These are phyloP conservation scores for Leptoclinus maculatus DNA, from an alignment of 2,797 vertebrate species.

Conservation along the genomic window DNA sequence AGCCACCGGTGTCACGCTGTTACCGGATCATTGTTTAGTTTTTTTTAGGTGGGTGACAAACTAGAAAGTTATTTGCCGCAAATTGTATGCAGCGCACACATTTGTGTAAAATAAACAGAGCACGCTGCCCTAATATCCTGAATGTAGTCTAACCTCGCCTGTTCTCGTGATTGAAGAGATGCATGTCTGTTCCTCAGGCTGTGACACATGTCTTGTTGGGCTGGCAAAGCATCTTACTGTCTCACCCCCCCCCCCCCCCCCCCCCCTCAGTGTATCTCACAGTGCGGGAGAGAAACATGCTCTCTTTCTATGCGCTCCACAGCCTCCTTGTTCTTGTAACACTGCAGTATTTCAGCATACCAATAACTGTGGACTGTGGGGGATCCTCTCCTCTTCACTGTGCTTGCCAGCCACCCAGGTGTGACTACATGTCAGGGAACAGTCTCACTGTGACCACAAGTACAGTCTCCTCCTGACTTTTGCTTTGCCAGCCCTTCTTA, in stretches of 20 bases:
- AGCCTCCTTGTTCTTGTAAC: conserved; percentile 78
- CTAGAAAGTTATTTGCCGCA: conserved; percentile 16
- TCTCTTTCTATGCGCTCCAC: conserved; percentile 80
- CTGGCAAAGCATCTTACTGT: conserved; percentile 43
- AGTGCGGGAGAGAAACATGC: conserved; percentile 66
- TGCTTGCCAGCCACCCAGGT: conserved; percentile 79
- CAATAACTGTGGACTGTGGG: conserved; percentile 78
- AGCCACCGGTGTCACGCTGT: conserved; percentile 38
- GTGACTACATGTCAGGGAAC: conserved; percentile 83
- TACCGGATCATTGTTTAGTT: conserved; percentile 20
- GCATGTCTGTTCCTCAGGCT: conserved; percentile 66
- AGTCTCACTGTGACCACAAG: conserved; percentile 77
- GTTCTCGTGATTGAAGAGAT: conserved; percentile 54
- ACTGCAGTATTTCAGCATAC: conserved; percentile 78
- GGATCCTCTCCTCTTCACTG: conserved; percentile 67
- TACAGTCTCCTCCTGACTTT: conserved; percentile 69
- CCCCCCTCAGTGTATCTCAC: conserved; percentile 52
- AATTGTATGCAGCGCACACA: conserved; percentile 20
- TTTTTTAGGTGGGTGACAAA: conserved; percentile 32
- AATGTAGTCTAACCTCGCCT: conserved; percentile 43
- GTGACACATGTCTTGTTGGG: conserved; percentile 83
- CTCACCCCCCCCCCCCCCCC: background rate
- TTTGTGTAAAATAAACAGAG: conserved; percentile 58
- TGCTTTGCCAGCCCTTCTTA: conserved; percentile 49
- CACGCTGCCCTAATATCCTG: conserved; percentile 43